Evolutionary conservation across 2,888 invertebrate species (phyloP).

Genomic region (Dicyrtoma fusca): DNA sequence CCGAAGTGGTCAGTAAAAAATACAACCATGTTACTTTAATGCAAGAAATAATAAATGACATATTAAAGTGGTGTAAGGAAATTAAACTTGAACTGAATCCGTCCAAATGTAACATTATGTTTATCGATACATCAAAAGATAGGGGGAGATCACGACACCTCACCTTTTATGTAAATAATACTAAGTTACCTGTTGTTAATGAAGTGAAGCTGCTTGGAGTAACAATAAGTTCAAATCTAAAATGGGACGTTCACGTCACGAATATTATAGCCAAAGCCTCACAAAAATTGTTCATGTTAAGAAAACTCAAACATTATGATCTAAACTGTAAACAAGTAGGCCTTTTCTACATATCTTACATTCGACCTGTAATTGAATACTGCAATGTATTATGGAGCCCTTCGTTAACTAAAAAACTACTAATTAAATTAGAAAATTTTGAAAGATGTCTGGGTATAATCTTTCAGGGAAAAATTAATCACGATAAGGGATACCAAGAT

Average conservation of each 20-base stretch:
- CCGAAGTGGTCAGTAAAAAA: constrained; percentile 11
- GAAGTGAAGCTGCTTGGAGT: neutral
- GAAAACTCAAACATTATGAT: neutral
- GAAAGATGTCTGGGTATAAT: neutral
- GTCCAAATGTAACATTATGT: neutral
- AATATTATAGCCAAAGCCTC: neutral
- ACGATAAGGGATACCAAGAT: too few species aligned
- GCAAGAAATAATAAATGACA: neutral
- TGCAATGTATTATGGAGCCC: neutral
- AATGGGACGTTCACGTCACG: neutral
- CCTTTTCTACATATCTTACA: neutral
- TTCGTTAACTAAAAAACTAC: neutral
- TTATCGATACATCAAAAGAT: neutral
- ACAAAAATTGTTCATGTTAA: constrained; percentile 5
- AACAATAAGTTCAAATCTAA: neutral
- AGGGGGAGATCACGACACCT: neutral
- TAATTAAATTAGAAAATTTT: constrained; percentile 8
- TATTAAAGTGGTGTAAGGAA: neutral
- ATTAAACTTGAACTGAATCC: constrained; percentile 4
- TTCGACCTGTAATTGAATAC: neutral
- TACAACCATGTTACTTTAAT: neutral
- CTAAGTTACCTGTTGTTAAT: neutral
- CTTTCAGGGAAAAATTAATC: too few species aligned
- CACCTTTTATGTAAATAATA: neutral
- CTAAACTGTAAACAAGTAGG: neutral